A percentile compares a stretch with the other conserved stretches of the same genome.
phyloP scores from a whole-genome alignment of 2,888 invertebrate species.

The Piscicola geometra region DNA sequence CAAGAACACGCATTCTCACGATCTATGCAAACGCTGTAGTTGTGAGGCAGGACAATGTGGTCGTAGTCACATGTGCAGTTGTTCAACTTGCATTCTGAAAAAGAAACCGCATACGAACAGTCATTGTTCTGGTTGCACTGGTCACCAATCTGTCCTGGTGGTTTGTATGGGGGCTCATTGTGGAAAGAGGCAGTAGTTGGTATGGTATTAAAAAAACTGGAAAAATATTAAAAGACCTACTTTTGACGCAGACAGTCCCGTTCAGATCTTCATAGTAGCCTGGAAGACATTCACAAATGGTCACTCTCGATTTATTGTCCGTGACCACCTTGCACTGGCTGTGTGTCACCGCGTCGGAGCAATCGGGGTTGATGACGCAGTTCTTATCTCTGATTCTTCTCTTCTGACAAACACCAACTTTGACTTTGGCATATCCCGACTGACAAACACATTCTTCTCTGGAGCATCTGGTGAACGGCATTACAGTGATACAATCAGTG shows the following conservation, averaged over 20 bases:
- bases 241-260: slow-evolving; percentile 11
- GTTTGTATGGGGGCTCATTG: neutral
- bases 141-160: slow-evolving; percentile 29
- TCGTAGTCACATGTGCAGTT: slow-evolving; percentile 33
- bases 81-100: neutral
- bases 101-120: slow-evolving; percentile 25
- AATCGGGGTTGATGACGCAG: slow-evolving; percentile 14
- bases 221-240: neutral
- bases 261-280: slow-evolving; percentile 14
- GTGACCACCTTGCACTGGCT: slow-evolving; percentile 3
- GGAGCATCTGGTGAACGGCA: neutral
- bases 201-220: no score
- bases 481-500: slow-evolving; percentile 10
- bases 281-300: neutral
- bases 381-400: slow-evolving; percentile 18
- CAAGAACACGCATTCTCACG: slow-evolving; percentile 11
- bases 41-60: slow-evolving; percentile 26
- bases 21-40: slow-evolving; percentile 16
- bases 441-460: neutral
- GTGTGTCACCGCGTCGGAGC: slow-evolving; percentile 27
- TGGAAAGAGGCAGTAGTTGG: neutral
- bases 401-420: neutral
- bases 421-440: slow-evolving; percentile 11
- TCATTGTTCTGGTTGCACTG: neutral
- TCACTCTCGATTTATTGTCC: neutral